phyloP scores from a whole-genome alignment of 2,113 vertebrate species.

The Nothocercus nigrocapillus region DNA sequence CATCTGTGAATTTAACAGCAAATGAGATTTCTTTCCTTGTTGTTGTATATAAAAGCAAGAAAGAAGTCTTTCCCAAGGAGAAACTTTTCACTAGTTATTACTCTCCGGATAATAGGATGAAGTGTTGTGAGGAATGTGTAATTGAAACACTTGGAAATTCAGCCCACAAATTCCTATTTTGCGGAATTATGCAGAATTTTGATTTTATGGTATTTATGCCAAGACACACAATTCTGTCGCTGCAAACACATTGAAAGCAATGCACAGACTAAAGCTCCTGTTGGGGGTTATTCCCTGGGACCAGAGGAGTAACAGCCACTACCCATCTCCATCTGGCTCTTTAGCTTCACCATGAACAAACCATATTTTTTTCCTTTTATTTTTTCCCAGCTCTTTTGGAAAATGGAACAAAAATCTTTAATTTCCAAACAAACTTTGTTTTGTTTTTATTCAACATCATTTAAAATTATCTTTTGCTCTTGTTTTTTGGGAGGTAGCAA shows the following conservation, averaged over 20 bases:
- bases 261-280: neutral
- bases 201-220: neutral
- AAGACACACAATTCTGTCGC: neutral
- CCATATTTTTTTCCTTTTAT: neutral
- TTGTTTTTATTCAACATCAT: neutral
- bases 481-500: neutral
- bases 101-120: neutral
- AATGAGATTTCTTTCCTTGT: neutral
- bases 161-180: neutral
- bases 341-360: neutral
- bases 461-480: neutral
- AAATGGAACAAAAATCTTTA: neutral
- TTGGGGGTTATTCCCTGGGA: neutral
- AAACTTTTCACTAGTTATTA: neutral
- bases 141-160: neutral
- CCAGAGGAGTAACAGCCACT: neutral
- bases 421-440: neutral
- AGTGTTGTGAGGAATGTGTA: neutral
- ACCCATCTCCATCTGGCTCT: neutral
- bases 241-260: neutral
- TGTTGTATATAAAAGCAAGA: neutral
- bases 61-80: neutral
- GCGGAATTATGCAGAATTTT: neutral
- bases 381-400: neutral
- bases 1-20: neutral